phyloP scores from a whole-genome alignment of 92 coral and sea anemone species.

The Palythoa caribaeorum region DNA sequence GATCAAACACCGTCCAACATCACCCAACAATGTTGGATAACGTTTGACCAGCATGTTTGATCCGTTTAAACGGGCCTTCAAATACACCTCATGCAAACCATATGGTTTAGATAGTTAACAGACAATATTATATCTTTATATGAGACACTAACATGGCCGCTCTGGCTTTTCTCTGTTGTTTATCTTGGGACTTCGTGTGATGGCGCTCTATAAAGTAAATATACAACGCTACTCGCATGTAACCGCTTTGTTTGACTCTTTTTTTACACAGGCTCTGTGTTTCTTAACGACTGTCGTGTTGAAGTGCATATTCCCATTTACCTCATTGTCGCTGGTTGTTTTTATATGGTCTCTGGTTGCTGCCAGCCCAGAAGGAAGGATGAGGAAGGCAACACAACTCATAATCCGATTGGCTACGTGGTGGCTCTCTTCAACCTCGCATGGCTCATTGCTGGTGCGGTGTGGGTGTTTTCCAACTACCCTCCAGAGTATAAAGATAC shows the following conservation, averaged over 20 bases:
- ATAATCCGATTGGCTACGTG: slow-evolving; percentile 16
- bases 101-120: too few relatives aligned
- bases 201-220: too few relatives aligned
- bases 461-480: slow-evolving; percentile 14
- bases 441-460: slow-evolving; percentile 22
- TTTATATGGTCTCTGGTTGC: background rate
- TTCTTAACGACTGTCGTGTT: background rate
- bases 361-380: background rate
- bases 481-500: slow-evolving; percentile 8
- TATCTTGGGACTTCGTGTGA: too few relatives aligned
- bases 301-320: slow-evolving; percentile 12
- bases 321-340: slow-evolving; percentile 33
- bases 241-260: background rate
- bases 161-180: too few relatives aligned
- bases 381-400: background rate
- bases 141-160: too few relatives aligned
- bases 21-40: too few relatives aligned
- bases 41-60: too few relatives aligned
- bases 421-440: background rate
- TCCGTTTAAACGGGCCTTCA: too few relatives aligned
- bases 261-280: slow-evolving; percentile 3
- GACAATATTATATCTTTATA: too few relatives aligned
- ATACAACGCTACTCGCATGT: too few relatives aligned
- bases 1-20: too few relatives aligned
- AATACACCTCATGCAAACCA: too few relatives aligned